Percentiles rank a stretch among this genome's conserved stretches.
These are phyloP conservation scores for Hybognathus amarus DNA, from an alignment of 2,797 vertebrate species.

Conservation along the genomic window DNA sequence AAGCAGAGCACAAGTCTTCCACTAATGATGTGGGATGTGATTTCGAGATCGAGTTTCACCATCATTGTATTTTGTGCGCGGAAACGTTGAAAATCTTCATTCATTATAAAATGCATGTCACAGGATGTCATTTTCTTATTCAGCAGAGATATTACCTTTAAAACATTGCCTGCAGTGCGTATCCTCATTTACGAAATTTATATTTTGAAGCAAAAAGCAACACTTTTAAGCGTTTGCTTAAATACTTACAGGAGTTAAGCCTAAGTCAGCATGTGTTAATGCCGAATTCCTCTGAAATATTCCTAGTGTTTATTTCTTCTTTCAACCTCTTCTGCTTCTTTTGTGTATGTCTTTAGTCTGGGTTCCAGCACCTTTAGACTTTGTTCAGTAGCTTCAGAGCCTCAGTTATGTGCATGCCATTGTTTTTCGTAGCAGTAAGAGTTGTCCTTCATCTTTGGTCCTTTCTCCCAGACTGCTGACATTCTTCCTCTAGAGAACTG, in stretches of 20 bases:
- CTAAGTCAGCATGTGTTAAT: not conserved
- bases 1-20: not conserved
- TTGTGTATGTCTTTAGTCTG: slow-evolving; percentile 2
- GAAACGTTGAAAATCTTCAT: not conserved
- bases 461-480: slow-evolving; percentile 2
- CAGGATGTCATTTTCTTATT: not conserved
- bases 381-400: not conserved
- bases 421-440: not conserved
- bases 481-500: slow-evolving; percentile 10
- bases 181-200: not conserved
- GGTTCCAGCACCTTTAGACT: not conserved
- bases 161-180: not conserved
- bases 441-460: slow-evolving; percentile 11
- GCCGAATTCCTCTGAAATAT: not conserved
- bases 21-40: slow-evolving; percentile 12
- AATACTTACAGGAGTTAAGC: not conserved
- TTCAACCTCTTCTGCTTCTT: slow-evolving; percentile 2
- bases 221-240: not conserved
- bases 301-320: not conserved
- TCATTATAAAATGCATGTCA: not conserved
- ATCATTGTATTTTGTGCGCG: not conserved
- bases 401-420: not conserved
- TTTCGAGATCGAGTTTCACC: not conserved
- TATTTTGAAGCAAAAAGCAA: not conserved
- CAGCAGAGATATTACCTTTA: not conserved